Evolutionary conservation across 2,888 invertebrate species (phyloP), one percentile per base, ranked within the genome.

Genomic region (Hemithea aestivaria): DNA sequence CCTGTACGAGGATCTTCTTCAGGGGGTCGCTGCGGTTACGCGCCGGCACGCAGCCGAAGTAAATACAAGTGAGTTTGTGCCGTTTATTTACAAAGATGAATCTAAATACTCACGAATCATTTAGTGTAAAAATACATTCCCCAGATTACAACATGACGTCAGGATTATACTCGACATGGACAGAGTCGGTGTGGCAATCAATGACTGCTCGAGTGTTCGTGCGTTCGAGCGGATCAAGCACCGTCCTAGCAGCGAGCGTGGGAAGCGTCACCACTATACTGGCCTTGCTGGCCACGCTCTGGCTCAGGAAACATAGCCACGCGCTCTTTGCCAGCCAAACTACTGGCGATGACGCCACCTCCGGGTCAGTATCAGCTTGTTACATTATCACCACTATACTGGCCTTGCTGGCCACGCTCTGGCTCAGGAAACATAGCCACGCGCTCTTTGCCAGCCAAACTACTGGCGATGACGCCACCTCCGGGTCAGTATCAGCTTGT

Each of bases 151-250:
- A 95, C 64, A 91, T 93, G 90, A 80, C 88, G 10, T 94, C 94
- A 0, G 92, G 92, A 7, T 52, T 88, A 56, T 97, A 92, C 73
- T 95, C 96, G 2, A 92, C 95, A 7, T 96, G 96, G 96, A 92
- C 95, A 10, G 96, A 96, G 87, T 96, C 96, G 0, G 91, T 94
- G 25, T 97, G 96, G 96, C 84, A 89, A 37, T 84, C 89, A 36
- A 88, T 95, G 56, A 90, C 89, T 56, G 91, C 94, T 43, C 89
- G 94, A 47, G 90, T 96, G 84, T 96, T 96, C 74, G 84, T 96
- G 40, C 88, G 91, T 57, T 93, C 96, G 29, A 88, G 93, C 7
- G 88, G 89, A 6, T 66, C 58, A 22, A 81, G 84, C 32, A 82
- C 87, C 26, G 51, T 59, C 1, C 48, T 54, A 10, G 83, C 84